phyloP scores from a whole-genome alignment of 2,113 vertebrate species.

The Rhabdomys dilectus region DNA sequence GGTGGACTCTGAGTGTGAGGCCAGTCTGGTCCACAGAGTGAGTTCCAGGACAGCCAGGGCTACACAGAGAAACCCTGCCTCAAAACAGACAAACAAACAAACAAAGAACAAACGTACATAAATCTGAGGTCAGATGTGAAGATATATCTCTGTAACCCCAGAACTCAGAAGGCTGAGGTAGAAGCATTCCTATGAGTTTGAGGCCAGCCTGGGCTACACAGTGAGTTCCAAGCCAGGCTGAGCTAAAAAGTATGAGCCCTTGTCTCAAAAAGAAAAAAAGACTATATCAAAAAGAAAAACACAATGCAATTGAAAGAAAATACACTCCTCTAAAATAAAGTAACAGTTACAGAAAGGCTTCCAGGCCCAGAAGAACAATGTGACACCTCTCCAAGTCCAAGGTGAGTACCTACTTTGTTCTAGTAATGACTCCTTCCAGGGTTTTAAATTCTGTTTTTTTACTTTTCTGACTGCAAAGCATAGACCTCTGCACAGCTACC shows the following conservation, averaged over 20 bases:
- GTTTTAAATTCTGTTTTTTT: conserved; percentile 97
- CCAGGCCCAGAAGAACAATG: neutral
- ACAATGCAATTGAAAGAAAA: conserved; percentile 8
- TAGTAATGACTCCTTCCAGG: conserved; percentile 95
- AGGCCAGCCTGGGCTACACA: neutral
- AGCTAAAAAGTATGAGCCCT: neutral
- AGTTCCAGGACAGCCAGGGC: no score
- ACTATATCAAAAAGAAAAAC: neutral
- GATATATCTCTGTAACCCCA: neutral
- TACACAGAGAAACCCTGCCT: no score
- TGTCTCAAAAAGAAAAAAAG: neutral
- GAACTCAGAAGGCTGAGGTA: neutral
- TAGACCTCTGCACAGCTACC: conserved; percentile 94
- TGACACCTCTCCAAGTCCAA: neutral
- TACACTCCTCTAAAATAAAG: neutral
- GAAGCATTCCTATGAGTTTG: neutral
- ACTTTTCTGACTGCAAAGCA: conserved; percentile 96
- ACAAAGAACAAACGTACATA: no score
- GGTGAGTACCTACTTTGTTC: conserved; percentile 90
- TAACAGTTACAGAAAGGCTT: neutral
- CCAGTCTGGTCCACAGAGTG: no score
- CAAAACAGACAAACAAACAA: no score
- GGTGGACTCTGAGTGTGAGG: no score
- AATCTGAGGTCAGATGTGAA: neutral
- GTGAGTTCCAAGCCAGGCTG: neutral